phyloP scores from a whole-genome alignment of 2,888 invertebrate genomes.

The Tridacna crocea region DNA sequence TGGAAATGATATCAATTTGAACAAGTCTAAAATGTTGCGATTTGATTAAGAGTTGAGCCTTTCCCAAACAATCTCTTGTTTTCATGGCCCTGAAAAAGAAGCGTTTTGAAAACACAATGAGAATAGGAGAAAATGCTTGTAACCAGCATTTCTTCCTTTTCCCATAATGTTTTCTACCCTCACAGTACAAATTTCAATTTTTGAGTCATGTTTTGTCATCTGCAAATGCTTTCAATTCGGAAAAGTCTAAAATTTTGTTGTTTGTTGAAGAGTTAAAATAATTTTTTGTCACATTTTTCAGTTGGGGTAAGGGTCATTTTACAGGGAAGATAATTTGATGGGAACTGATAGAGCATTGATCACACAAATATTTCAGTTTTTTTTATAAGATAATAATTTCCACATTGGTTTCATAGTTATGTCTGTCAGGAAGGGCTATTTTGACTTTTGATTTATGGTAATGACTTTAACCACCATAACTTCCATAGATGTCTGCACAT shows the following conservation, averaged over 20 bases:
- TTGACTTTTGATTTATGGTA: conserved; percentile 19
- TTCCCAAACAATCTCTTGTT: background rate
- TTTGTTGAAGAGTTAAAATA: background rate
- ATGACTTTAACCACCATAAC: background rate
- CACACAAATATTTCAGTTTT: conserved; percentile 19
- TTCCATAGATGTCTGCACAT: background rate
- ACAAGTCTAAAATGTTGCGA: too few species aligned
- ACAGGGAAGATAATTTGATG: conserved; percentile 20
- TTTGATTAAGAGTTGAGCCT: background rate
- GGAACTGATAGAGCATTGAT: conserved; percentile 25
- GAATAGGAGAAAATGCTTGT: background rate
- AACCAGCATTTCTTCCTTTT: too few species aligned
- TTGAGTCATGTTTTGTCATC: background rate
- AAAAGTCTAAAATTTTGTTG: background rate
- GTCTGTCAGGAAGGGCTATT: conserved; percentile 12
- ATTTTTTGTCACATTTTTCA: background rate
- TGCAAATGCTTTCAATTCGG: background rate
- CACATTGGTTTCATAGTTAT: conserved; percentile 28
- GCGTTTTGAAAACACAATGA: background rate
- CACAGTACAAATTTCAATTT: background rate
- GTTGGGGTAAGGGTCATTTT: background rate
- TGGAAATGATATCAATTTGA: too few species aligned
- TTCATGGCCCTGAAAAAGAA: background rate
- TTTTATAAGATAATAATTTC: conserved; percentile 23
- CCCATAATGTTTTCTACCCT: background rate